Base-by-base conservation (phyloP, 2,797 vertebrate species). In the Tapera naevia region DNA sequence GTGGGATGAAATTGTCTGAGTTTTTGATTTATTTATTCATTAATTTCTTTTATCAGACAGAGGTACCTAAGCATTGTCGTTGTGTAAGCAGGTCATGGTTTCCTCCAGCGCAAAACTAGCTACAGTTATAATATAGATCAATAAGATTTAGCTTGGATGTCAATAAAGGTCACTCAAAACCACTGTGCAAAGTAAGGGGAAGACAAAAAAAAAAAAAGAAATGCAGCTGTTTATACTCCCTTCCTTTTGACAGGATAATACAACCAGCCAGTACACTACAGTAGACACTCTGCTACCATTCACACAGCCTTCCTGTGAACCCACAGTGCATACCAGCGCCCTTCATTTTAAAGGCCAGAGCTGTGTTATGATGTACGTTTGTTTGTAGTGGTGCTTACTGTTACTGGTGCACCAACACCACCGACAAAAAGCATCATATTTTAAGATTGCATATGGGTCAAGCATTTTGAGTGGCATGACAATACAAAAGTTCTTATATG, bases 101-200 rank as follows among this genome's bases (percentile, higher is more conserved):
- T 93, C 86, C 61, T 65, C 30, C 53, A 48, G 41, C 10, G 13
- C 25, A 70, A 89, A 43, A 60, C 70, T 41, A 91, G 48, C 48
- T 91, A 18, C 21, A 73, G 90, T 85, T 94, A 94, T 84, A 88
- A 83, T 92, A 80, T 5, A 56, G 61, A 82, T 80, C 69, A 64
- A 58, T 84, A 78, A 45, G 70, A 89, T 89, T 92, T 94, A 65
- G 58, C 51, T 62, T 81, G 11, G 5, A 7, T 62, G 35, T 62
- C 86, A 85, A 66, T 69, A 80, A 51, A 80, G 70, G 86, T 61
- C 45, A 66, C 72, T 79, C 70, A 86, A 73, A 93, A 90, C 18
- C 67, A 19, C 41, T 46, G 25, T 19, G 66, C 22, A 57, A 89
- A 90, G 58, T 46, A 30, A 81, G 69, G 27, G 17, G 22, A 71